Evolutionary conservation across 2,113 vertebrate species (phyloP), one percentile per base, ranked within the genome.

Genomic region (Tachysurus fulvidraco): DNA sequence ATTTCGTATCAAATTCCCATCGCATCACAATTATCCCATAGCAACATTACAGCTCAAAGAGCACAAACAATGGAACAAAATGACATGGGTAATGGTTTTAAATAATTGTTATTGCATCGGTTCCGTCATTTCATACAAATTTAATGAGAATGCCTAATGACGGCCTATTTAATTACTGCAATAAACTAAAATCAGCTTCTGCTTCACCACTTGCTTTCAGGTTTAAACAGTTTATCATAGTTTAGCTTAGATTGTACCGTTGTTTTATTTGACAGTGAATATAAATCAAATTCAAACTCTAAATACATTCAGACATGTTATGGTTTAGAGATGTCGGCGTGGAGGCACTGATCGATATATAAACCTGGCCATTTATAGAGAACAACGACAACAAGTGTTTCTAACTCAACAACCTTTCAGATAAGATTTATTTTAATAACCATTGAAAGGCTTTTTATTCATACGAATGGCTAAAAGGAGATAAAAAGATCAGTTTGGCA

Each of bases 1-100:
- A 76, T 46, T 28, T 55, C 55, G 16, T 81, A 73, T 59, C 83
- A 83, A 83, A 78, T 50, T 76, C 83, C 21, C 50, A 67, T 74
- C 60, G n/a, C 62, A 69, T 83, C 36, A 74, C 60, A 64, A 89
- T 82, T 64, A 89, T 10, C 52, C 69, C 36, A 78, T 73, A 54
- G 65, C 25, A 86, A 36, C 65, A 86, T 11, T 52, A 16, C 59
- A n/a, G 52, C 28, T 65, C 69, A 55, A 82, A 77, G 50, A n/a
- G 41, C 14, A 80, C 78, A 65, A 82, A 77, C 78, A 62, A 54
- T 69, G 30, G 67, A 67, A 76, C 78, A 50, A 30, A 85, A 87
- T 78, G 59, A 85, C 19, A 77, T 16, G 28, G 52, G 17, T 36
- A 78, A 87, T 80, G 41, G 73, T 54, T 83, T 74, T 44, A 36